phyloP scores from a whole-genome alignment of 2,888 invertebrate genomes.

The Pyrocoelia pectoralis region DNA sequence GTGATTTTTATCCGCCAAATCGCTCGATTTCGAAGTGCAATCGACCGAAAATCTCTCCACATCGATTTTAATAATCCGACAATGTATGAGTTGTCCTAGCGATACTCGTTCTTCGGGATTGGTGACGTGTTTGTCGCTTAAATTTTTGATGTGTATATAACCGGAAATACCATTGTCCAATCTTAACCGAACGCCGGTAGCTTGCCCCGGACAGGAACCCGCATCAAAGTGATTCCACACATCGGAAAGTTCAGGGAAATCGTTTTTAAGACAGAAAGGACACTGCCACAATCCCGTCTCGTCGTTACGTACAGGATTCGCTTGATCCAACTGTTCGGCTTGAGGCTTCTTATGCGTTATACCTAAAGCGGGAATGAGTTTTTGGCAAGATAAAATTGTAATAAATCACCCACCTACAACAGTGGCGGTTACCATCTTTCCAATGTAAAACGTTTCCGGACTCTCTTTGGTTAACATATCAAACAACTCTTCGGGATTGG shows the following conservation, averaged over 20 bases:
- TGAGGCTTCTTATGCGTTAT: constrained; percentile 89
- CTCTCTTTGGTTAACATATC: constrained; percentile 96
- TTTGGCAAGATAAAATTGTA: constrained; percentile 5
- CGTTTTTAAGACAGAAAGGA: constrained; percentile 95
- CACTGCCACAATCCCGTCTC: constrained; percentile 97
- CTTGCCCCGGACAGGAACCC: constrained; percentile 93
- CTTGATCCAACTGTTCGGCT: constrained; percentile 92
- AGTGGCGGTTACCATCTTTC: constrained; percentile 83
- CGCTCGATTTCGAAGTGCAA: constrained; percentile 92
- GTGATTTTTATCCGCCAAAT: constrained; percentile 87
- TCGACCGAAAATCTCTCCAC: constrained; percentile 93
- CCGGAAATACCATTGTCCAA: constrained; percentile 90
- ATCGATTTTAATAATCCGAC: constrained; percentile 94
- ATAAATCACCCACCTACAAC: constrained; percentile 60
- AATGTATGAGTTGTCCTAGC: constrained; percentile 83
- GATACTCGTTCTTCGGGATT: constrained; percentile 94
- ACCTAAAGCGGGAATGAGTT: constrained; percentile 64
- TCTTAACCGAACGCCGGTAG: constrained; percentile 87
- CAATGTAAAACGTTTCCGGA: constrained; percentile 90
- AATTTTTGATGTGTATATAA: constrained; percentile 91
- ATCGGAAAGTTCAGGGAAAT: constrained; percentile 94
- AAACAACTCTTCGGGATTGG: constrained; percentile 88
- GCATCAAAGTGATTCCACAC: constrained; percentile 99
- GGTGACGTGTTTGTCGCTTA: constrained; percentile 91
- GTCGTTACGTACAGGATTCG: constrained; percentile 94